Evolutionary conservation across 2,797 vertebrate genomes (phyloP).

Genomic region (Clarias fuscus): DNA sequence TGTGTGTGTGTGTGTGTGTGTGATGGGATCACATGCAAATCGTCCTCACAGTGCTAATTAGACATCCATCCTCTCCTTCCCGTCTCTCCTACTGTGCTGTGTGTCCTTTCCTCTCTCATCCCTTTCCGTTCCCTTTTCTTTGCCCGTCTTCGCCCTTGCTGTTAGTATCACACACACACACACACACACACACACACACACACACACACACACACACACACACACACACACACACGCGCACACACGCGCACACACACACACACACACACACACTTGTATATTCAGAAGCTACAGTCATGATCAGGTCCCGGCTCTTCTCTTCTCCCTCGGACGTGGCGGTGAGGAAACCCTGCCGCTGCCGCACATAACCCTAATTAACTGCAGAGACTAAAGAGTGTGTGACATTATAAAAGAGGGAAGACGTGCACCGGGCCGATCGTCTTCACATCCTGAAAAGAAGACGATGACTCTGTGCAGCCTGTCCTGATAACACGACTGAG

Average conservation of each 20-base stretch:
- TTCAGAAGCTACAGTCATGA: not conserved
- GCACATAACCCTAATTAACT: not conserved
- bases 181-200: not conserved
- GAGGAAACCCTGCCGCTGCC: not conserved
- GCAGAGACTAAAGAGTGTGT: not conserved
- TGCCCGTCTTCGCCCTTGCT: not conserved
- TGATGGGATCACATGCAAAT: conserved; percentile 15
- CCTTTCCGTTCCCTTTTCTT: not conserved
- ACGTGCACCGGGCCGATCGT: not conserved
- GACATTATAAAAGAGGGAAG: not conserved
- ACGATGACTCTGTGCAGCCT: not conserved
- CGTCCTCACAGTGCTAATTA: conserved; percentile 22
- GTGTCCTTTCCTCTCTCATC: not conserved
- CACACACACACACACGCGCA: not conserved
- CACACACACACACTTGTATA: not conserved
- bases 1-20: conserved; percentile 15
- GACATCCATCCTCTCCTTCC: not conserved
- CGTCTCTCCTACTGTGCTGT: not conserved
- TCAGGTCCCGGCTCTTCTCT: not conserved
- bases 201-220: not conserved
- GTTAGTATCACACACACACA: not conserved
- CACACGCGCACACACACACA: not conserved
- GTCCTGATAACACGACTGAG: not conserved
- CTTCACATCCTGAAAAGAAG: not conserved
- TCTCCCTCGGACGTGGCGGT: no score